These are phyloP conservation scores for Phaethornis superciliosus DNA, from an alignment of 2,113 vertebrate species.

Conservation along the genomic window DNA sequence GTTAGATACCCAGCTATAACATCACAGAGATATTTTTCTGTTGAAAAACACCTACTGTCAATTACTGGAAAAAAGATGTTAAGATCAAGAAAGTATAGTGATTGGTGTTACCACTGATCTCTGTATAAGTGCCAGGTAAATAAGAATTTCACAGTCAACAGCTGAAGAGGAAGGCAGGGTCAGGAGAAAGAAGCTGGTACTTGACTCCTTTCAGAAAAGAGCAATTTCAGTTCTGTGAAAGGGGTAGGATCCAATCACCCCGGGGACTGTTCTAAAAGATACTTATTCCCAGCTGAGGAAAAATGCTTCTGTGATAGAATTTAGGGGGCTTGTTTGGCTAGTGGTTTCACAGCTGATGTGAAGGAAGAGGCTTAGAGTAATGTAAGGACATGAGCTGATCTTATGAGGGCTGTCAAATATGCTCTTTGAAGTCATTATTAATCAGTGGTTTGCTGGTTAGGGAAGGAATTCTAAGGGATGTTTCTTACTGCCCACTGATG, in stretches of 20 bases:
- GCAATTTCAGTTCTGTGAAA: neutral
- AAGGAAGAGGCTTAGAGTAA: neutral
- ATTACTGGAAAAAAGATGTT: neutral
- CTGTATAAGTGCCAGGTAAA: neutral
- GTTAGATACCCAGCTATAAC: neutral
- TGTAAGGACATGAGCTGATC: neutral
- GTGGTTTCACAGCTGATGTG: neutral
- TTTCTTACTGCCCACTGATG: neutral
- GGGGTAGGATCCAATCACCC: neutral
- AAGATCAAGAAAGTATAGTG: neutral
- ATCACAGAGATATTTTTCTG: neutral
- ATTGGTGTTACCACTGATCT: neutral
- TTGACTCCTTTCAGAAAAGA: neutral
- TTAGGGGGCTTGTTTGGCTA: neutral
- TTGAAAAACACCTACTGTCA: conserved; percentile 2
- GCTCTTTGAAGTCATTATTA: neutral
- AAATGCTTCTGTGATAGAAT: neutral
- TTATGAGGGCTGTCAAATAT: neutral
- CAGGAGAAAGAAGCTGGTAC: neutral
- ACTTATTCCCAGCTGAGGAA: neutral
- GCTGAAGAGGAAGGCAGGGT: conserved; percentile 13
- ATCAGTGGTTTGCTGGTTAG: neutral
- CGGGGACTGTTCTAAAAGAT: neutral
- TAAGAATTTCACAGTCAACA: conserved; percentile 5
- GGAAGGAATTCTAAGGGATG: neutral